Evolutionary conservation across 1,140 invertebrate genomes (phyloP), one percentile per base, ranked within the genome.

Genomic region (Trigoniulus corallinus): DNA sequence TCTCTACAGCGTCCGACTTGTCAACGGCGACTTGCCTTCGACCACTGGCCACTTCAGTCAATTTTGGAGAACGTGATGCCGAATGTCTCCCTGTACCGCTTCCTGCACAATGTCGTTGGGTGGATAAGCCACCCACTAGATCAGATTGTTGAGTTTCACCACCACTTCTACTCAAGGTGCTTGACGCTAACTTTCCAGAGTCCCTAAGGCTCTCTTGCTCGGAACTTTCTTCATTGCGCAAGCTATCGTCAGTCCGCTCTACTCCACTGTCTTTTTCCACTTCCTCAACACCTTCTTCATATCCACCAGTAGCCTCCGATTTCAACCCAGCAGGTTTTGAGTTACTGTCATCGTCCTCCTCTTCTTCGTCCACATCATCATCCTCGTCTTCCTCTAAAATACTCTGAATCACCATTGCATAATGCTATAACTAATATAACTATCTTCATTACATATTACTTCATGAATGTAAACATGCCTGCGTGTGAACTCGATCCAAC

Each of bases 231-330:
- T 67, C 64, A 57, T 67, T 67, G 47, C 60, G 60, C 1, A 61
- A 65, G 53, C 64, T 67, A 42, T 67, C 66, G 51, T 66, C 66
- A n/a, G 64, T 67, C 2, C 63, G 56, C 1, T 64, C 66, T n/a
- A 67, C 63, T 37, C 65, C 66, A 45, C 65, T 68, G 53, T 68
- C 66, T 57, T 68, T 68, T 47, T 68, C 66, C 34, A 66, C 63
- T 53, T 62, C 18, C 20, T 10, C 18, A 15, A 51, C 10, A n/a
- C 10, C n/a, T 10, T n/a, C 34, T 10, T 37, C 34, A 37, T 37
- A 10, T 10, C 34, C 34, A 37, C 34, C 34, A n/a, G 10, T 10
- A 37, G 34, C n/a, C n/a, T n/a, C n/a, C n/a, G n/a, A n/a, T n/a
- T n/a, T n/a, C n/a, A n/a, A n/a, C n/a, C n/a, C n/a, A n/a, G n/a